Base-by-base conservation (phyloP, 2,113 vertebrate species). In the Ahaetulla prasina region DNA sequence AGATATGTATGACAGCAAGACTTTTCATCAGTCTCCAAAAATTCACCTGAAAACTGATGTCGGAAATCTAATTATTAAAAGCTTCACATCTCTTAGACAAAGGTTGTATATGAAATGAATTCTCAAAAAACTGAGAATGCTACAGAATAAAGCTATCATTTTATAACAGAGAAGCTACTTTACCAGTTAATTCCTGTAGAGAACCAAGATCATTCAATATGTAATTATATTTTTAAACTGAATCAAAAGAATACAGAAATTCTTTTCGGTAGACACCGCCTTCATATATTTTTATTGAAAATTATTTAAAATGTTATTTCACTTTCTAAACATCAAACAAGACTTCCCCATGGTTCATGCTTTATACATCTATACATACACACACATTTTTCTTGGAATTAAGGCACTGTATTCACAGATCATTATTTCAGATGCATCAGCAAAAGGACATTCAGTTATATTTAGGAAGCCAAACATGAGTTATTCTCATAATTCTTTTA, bases 71-170 rank as follows among this genome's bases (percentile, higher is more conserved):
- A 91, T 35, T 18, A 93, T 92, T 11, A 54, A 94, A 89, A 63
- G 93, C 1, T 85, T 86, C 30, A 23, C 39, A 14, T 89, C 53
- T 90, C 30, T n/a, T 89, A 63, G 53, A 14, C 14, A 86, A 90
- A 30, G 74, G 85, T 43, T 57, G 0, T 53, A 14, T 68, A 93
- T 89, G 89, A 87, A 84, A 9, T 35, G 35, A 52, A 16, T 95
- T 93, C 93, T 68, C 89, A 94, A 90, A 86, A 54, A 43, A 91
- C 74, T 27, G 92, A 0, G 3, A 93, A 57, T 80, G 86, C 89
- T 86, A 11, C 8, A n/a, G 45, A 57, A 30, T 35, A 8, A 88
- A 90, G n/a, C 22, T 22, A 22, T 80, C 50, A 50, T 74, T 90
- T 35, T 45, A n/a, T 90, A 63, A 92, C 20, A 74, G n/a, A 45